A percentile compares a stretch with the other conserved stretches of the same genome.
Conservation (phyloP, 2,797 vertebrate species). For the Hippocampus kuda region DNA sequence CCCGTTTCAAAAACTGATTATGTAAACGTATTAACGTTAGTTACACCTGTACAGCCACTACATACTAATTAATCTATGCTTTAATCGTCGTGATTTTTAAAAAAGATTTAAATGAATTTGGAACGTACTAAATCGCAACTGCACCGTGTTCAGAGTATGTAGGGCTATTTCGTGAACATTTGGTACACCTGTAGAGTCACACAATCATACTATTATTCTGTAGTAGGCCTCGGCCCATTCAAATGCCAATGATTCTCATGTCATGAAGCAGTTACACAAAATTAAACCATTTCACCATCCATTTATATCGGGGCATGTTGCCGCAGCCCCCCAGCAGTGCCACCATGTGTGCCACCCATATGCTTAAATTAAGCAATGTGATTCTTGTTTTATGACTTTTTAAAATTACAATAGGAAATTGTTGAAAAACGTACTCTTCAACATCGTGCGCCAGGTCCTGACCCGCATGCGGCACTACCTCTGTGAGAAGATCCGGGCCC, state of each 20-base stretch:
- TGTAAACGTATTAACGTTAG: neutral
- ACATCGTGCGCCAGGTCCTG: conserved; percentile 71
- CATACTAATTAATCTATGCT: neutral
- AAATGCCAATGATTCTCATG: neutral
- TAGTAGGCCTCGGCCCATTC: no score
- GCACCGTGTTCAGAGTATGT: no score
- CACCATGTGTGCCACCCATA: no score
- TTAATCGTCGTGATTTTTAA: no score
- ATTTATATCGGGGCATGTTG: no score
- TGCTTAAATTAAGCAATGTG: no score
- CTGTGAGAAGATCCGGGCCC: conserved; percentile 86
- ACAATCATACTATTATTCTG: no score
- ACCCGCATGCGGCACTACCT: conserved; percentile 82
- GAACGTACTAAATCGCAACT: neutral
- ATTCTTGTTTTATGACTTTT: neutral
- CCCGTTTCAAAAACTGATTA: neutral
- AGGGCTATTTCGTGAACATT: no score
- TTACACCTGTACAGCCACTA: neutral
- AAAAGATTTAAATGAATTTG: neutral
- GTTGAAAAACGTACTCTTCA: neutral
- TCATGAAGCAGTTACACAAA: neutral
- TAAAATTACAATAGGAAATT: neutral
- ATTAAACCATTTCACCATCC: neutral
- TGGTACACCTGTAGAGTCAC: no score
- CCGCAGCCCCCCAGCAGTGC: no score